Conservation (phyloP, 2,797 vertebrate genomes). For the Chloroceryle inda region DNA sequence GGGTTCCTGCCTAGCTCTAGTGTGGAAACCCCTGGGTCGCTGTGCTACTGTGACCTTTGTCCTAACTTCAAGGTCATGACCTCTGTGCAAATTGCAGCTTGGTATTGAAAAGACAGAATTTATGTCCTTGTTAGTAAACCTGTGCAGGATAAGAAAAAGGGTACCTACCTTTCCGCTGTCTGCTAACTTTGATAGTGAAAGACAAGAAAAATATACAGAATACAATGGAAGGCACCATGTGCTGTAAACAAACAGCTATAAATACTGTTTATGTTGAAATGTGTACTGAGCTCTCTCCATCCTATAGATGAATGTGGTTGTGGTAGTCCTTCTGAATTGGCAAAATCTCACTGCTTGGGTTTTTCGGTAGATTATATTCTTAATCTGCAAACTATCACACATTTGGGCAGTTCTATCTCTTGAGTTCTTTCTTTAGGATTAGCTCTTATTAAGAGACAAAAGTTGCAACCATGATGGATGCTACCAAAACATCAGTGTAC, state of each 20-base stretch:
- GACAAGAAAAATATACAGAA: neutral
- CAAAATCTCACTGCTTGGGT: neutral
- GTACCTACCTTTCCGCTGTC: constrained; percentile 1
- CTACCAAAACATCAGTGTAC: neutral
- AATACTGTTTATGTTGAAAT: neutral
- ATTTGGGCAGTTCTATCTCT: neutral
- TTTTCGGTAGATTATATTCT: neutral
- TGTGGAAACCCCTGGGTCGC: neutral
- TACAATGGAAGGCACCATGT: neutral
- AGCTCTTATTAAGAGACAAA: neutral
- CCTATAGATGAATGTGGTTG: neutral
- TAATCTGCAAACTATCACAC: neutral
- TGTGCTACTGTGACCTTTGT: neutral
- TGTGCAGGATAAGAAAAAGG: constrained; percentile 32
- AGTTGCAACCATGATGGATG: neutral
- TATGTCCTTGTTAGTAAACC: constrained; percentile 30
- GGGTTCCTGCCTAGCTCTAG: neutral
- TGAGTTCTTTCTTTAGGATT: neutral
- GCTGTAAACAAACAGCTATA: constrained; percentile 1
- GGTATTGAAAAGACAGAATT: constrained; percentile 35
- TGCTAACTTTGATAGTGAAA: constrained; percentile 18
- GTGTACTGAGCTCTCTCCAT: neutral
- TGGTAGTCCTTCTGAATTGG: neutral
- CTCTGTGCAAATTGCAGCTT: constrained; percentile 7
- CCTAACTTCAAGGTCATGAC: neutral